Evolutionary conservation across 2,888 invertebrate genomes (phyloP), one percentile per base, ranked within the genome.

Genomic region (Pollenia labialis): DNA sequence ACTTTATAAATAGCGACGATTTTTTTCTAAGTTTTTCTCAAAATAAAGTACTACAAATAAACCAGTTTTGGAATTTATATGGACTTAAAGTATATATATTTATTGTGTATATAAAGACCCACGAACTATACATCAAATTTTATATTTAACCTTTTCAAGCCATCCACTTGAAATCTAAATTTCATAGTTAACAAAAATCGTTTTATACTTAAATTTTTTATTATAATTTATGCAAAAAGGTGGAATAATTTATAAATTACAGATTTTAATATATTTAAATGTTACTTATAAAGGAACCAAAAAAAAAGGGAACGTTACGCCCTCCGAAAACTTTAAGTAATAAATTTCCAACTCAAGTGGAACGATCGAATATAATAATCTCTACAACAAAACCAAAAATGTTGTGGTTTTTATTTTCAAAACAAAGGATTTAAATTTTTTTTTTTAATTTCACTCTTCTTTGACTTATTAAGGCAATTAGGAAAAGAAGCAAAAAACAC

Each of bases 301-400:
- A 4, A n/a, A 23, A 12, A 9, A 68, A 48, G n/a, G 10, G 42
- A 60, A 50, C 8, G 42, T 14, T 48, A 66, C 81, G 74, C 81
- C 81, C 56, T 10, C 18, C 2, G 23, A 4, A 11, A 48, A n/a
- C 23, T 10, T n/a, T 48, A 7, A 9, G 23, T 16, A 75, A 18
- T 10, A 50, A 23, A 18, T 50, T 0, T 66, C 9, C 16, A 66
- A 56, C 40, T n/a, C 62, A 75, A 50, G 40, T 75, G 42, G n/a
- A 64, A 56, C 40, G 8, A 66, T 23, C 11, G 16, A 54, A 18
- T 10, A 4, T 10, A 50, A 9, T 32, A 14, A 16, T 18, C 14
- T 40, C 2, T 2, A 58, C 9, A 23, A n/a, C n/a, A 23, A 52
- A n/a, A 23, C 8, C 4, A 72, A 10, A 32, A 4, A 32, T 6